Conservation (phyloP, 2,797 vertebrate species). For the Protosalanx chinensis region DNA sequence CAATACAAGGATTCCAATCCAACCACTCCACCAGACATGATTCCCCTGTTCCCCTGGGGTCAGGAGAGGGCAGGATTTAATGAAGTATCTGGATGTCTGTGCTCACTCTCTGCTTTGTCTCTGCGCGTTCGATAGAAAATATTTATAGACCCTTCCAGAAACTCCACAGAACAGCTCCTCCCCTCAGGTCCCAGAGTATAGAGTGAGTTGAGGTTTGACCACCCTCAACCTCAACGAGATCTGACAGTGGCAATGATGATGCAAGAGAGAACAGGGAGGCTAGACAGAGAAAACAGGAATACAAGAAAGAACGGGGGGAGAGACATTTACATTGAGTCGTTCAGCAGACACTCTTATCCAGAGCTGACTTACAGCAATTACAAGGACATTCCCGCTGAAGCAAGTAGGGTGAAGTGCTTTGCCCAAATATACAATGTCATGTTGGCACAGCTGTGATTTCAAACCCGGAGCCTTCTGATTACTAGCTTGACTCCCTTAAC, state of each 20-base stretch:
- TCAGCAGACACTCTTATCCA: no score
- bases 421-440: no score
- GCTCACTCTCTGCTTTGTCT: constrained; percentile 10
- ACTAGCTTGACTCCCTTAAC: no score
- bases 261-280: background rate
- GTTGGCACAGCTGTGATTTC: no score
- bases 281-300: background rate
- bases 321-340: background rate
- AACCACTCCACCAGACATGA: constrained; percentile 18
- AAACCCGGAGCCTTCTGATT: no score
- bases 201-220: background rate
- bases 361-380: no score
- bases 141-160: constrained; percentile 47
- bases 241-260: background rate
- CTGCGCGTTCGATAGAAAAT: constrained; percentile 39
- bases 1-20: constrained; percentile 34
- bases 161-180: constrained; percentile 22
- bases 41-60: constrained; percentile 11
- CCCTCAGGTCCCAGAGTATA: background rate
- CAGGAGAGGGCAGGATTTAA: constrained; percentile 40
- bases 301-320: background rate
- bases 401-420: no score
- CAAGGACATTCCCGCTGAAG: no score
- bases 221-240: background rate
- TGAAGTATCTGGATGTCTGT: constrained; percentile 47